A percentile compares a stretch with the other conserved stretches of the same genome.
These are phyloP conservation scores for Aviceda subcristata DNA, from an alignment of 2,113 vertebrate species.

Conservation along the genomic window DNA sequence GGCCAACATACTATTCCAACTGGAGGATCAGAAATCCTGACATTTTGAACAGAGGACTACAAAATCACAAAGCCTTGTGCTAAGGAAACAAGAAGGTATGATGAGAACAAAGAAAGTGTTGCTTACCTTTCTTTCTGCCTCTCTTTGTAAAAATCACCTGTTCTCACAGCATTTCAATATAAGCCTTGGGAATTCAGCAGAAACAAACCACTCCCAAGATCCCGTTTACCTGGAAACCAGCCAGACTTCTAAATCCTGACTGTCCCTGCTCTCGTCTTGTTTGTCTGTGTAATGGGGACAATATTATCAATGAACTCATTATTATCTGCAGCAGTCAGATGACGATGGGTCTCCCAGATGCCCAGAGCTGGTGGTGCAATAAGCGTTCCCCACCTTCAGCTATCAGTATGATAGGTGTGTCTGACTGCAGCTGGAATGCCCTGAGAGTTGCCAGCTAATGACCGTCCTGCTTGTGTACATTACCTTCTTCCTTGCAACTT, in stretches of 20 bases:
- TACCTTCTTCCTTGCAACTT: neutral
- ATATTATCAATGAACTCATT: neutral
- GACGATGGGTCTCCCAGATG: neutral
- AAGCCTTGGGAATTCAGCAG: neutral
- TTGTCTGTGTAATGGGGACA: neutral
- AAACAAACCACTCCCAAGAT: neutral
- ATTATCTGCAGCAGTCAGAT: neutral
- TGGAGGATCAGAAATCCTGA: neutral
- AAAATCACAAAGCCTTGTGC: neutral
- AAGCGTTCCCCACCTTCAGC: neutral
- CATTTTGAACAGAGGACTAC: neutral
- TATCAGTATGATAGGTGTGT: no score
- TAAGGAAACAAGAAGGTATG: neutral
- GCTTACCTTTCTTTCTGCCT: neutral
- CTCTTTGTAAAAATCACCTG: fast-evolving
- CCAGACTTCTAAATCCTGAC: neutral
- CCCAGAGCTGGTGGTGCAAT: neutral
- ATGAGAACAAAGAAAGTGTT: neutral
- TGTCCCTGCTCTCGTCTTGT: neutral
- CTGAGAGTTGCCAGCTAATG: neutral
- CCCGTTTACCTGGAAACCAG: fast-evolving
- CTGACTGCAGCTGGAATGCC: neutral
- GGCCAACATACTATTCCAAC: neutral
- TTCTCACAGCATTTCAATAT: neutral
- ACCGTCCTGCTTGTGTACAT: neutral